Percentiles rank a stretch among this genome's conserved stretches.
Conservation (phyloP, 2,797 vertebrate genomes). For the Percopsis omiscomaycus region DNA sequence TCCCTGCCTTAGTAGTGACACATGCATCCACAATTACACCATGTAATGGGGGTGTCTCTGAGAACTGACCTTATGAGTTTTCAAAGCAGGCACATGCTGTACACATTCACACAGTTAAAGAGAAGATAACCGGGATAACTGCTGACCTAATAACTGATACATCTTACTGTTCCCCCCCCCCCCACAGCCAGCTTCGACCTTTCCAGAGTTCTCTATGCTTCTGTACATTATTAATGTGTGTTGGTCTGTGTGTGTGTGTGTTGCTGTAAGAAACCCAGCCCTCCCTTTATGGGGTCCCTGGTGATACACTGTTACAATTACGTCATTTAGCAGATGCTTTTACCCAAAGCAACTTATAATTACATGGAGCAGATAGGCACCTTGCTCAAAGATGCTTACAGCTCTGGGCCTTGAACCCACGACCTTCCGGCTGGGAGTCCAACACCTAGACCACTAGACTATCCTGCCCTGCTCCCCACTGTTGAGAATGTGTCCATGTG, state of each 20-base stretch:
- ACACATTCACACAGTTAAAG: slow-evolving; percentile 9
- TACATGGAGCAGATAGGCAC: no score
- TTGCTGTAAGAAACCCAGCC: slow-evolving; percentile 16
- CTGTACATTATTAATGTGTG: slow-evolving; percentile 54
- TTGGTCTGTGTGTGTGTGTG: slow-evolving; percentile 9
- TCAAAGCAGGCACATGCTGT: slow-evolving; percentile 15
- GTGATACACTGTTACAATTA: slow-evolving; percentile 50
- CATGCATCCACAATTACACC: no score
- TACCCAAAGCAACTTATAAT: no score
- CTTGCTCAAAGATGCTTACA: no score
- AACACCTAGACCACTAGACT: no score
- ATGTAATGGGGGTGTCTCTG: background rate
- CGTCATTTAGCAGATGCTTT: no score
- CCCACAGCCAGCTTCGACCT: slow-evolving; percentile 59
- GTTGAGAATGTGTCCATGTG: slow-evolving; percentile 45
- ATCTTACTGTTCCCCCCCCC: slow-evolving; percentile 45
- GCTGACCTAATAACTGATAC: slow-evolving; percentile 50
- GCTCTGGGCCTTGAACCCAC: no score
- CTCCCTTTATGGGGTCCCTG: slow-evolving; percentile 32
- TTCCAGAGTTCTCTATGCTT: slow-evolving; percentile 48
- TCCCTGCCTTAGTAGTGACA: no score
- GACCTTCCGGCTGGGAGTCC: no score
- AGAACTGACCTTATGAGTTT: slow-evolving; percentile 13
- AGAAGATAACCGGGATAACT: slow-evolving; percentile 18
- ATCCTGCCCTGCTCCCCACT: background rate